A percentile compares a stretch with the other conserved stretches of the same genome.
Conservation (phyloP, 2,797 vertebrate species). For the Schizopygopsis pylzovi region DNA sequence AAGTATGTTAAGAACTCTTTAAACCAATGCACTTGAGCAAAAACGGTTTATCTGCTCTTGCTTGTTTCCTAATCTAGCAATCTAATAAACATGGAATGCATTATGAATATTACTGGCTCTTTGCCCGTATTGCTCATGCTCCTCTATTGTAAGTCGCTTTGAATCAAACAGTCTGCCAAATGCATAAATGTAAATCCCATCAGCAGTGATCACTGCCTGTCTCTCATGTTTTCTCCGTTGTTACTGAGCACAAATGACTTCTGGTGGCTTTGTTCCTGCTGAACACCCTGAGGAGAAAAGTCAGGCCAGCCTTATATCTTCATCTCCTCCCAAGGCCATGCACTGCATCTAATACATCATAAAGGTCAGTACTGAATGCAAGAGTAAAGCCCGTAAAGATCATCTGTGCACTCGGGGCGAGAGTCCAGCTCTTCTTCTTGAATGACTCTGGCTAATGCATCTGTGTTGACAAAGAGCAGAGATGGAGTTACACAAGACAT, state of each 20-base stretch:
- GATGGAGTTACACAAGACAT: conserved; percentile 23
- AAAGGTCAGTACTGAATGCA: not conserved
- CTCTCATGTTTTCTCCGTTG: not conserved
- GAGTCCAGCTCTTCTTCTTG: conserved; percentile 29
- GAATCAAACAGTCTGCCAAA: no score
- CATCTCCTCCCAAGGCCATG: not conserved
- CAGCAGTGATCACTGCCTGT: not conserved
- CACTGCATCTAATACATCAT: not conserved
- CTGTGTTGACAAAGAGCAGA: not conserved
- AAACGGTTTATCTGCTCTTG: not conserved
- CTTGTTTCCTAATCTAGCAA: not conserved
- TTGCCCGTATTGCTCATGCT: no score
- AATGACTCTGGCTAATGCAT: conserved; percentile 35
- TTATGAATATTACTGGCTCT: not conserved
- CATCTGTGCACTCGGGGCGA: not conserved
- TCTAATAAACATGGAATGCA: not conserved
- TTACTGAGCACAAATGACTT: not conserved
- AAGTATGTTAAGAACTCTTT: not conserved
- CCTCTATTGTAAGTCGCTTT: no score
- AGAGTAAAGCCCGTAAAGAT: not conserved
- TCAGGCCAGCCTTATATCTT: not conserved
- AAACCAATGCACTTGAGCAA: not conserved
- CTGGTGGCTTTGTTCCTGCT: not conserved
- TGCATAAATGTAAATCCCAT: not conserved
- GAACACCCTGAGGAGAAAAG: not conserved